phyloP scores from a whole-genome alignment of 2,888 invertebrate species.

The Julus scandinavius region DNA sequence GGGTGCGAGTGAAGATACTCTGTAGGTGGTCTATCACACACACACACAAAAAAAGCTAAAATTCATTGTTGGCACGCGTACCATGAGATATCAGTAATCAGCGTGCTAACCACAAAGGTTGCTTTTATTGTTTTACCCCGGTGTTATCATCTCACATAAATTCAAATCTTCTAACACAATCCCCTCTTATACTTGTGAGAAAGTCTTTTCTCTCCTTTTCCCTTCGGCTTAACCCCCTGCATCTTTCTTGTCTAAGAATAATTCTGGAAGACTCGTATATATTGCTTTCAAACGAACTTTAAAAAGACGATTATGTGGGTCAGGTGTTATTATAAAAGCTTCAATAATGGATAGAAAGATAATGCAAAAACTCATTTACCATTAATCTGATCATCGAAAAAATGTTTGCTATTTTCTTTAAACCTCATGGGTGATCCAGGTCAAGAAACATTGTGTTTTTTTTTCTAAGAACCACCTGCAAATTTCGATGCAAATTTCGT shows the following conservation, averaged over 20 bases:
- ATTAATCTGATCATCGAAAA: neutral
- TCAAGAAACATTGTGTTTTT: neutral
- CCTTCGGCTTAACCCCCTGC: constrained; percentile 6
- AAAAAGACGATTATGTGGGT: constrained; percentile 1
- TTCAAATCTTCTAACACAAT: constrained; percentile 20
- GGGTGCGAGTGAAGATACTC: neutral
- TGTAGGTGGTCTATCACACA: constrained; percentile 10
- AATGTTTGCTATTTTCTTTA: neutral
- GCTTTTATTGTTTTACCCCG: constrained; percentile 2
- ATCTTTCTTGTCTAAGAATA: neutral
- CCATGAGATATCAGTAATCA: neutral
- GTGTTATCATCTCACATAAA: constrained; percentile 19
- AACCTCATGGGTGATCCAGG: constrained; percentile 1
- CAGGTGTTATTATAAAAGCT: neutral
- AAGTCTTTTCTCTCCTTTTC: constrained; percentile 6
- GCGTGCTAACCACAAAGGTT: neutral
- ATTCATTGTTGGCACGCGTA: constrained; percentile 20
- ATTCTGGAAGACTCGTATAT: neutral
- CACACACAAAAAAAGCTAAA: neutral
- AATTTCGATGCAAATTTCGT: neutral
- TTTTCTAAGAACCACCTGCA: neutral
- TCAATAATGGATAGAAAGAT: neutral
- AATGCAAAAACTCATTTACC: neutral
- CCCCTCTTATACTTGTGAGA: neutral
- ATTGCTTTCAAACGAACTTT: neutral